Conservation (phyloP, 1,140 invertebrate species). For the Pseudomyrmex flavicornis region DNA sequence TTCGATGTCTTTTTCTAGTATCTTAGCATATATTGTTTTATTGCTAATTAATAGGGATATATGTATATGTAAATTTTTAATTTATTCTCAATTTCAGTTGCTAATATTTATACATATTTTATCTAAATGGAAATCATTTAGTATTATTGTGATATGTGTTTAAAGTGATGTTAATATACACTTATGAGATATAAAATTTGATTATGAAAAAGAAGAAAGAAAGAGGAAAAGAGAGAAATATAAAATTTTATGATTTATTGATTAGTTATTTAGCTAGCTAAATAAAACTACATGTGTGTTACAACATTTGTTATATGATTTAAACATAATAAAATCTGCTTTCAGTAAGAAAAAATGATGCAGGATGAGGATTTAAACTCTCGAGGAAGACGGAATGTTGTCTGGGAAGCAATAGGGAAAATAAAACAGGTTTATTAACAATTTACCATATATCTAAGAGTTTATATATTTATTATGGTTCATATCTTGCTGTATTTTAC, state of each 20-base stretch:
- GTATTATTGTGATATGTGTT: no score
- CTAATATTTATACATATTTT: no score
- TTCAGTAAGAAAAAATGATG: slow-evolving; percentile 81
- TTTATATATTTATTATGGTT: not conserved
- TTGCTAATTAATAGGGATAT: not conserved
- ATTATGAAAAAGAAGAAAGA: no score
- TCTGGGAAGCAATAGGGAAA: slow-evolving; percentile 80
- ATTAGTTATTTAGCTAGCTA: no score
- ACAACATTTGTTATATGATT: not conserved
- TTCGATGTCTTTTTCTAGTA: no score
- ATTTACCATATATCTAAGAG: slow-evolving; percentile 7
- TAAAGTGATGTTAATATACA: no score
- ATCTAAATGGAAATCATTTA: no score
- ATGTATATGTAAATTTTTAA: no score
- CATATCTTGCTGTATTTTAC: not conserved
- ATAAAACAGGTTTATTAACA: slow-evolving; percentile 81
- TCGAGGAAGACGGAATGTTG: slow-evolving; percentile 78
- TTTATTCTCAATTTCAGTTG: no score
- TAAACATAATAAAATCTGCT: slow-evolving; percentile 12
- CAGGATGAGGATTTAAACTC: slow-evolving; percentile 84
- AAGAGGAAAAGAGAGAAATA: no score
- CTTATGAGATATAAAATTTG: no score
- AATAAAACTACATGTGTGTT: not conserved
- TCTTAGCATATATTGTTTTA: not conserved
- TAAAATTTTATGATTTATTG: no score